Evolutionary conservation across 2,888 invertebrate genomes (phyloP).

Genomic region (Andrena hattorfiana): DNA sequence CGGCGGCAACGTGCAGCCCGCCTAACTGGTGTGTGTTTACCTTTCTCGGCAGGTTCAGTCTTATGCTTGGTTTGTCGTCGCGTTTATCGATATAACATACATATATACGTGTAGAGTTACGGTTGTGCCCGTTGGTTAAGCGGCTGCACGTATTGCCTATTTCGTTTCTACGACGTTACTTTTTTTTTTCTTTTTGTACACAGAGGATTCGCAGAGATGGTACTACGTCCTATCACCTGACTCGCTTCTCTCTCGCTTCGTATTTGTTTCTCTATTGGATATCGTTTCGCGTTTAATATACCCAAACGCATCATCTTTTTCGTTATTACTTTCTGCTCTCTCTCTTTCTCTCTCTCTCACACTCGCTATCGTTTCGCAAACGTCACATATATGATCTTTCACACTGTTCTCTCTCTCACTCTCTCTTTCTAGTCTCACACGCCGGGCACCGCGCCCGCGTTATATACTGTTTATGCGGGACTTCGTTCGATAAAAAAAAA

Average conservation of each 20-base stretch:
- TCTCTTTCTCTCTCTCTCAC: slow-evolving; percentile 58
- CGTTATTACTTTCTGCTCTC: slow-evolving; percentile 58
- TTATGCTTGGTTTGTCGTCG: slow-evolving; percentile 79
- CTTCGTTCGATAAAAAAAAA: slow-evolving; percentile 59
- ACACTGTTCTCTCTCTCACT: slow-evolving; percentile 50
- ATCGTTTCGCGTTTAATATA: slow-evolving; percentile 54
- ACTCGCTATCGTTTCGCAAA: slow-evolving; percentile 50
- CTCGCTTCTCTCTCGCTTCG: not conserved
- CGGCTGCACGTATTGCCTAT: slow-evolving; percentile 65
- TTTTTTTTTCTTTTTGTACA: slow-evolving; percentile 29
- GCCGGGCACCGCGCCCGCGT: slow-evolving; percentile 66
- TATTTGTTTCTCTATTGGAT: slow-evolving; percentile 57
- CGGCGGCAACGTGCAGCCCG: slow-evolving; percentile 69
- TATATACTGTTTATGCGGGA: slow-evolving; percentile 63
- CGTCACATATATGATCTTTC: slow-evolving; percentile 55
- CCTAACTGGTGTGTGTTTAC: slow-evolving; percentile 69
- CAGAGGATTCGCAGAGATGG: slow-evolving; percentile 70
- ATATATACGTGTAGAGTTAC: slow-evolving; percentile 65
- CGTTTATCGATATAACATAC: slow-evolving; percentile 55
- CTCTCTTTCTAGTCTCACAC: slow-evolving; percentile 64
- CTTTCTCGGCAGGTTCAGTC: slow-evolving; percentile 82
- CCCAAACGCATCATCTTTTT: slow-evolving; percentile 59
- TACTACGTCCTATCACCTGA: slow-evolving; percentile 72
- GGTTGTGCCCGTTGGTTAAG: slow-evolving; percentile 75
- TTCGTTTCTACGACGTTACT: not conserved